These are phyloP conservation scores for Amazonetta brasiliensis DNA, from an alignment of 2,797 vertebrate genomes.

Conservation along the genomic window DNA sequence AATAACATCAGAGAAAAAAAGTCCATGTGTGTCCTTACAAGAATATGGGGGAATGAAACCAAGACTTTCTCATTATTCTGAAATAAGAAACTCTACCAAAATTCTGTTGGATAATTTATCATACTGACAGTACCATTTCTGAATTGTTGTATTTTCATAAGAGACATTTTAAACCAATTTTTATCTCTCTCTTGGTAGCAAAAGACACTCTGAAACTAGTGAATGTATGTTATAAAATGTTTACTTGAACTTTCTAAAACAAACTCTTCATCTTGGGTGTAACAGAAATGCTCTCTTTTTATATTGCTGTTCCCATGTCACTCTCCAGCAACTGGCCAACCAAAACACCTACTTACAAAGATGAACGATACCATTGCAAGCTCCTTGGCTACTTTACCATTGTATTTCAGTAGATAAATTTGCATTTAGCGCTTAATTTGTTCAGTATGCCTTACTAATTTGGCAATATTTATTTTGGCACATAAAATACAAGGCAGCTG, in stretches of 20 bases:
- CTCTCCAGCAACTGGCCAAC: slow-evolving; percentile 74
- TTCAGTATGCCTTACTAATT: slow-evolving; percentile 84
- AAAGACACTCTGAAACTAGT: slow-evolving; percentile 67
- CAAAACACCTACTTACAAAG: slow-evolving; percentile 81
- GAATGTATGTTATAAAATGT: slow-evolving; percentile 77
- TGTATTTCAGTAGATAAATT: slow-evolving; percentile 83
- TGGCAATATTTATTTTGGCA: slow-evolving; percentile 84
- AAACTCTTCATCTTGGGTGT: slow-evolving; percentile 80
- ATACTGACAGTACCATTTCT: slow-evolving; percentile 44
- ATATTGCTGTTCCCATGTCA: slow-evolving; percentile 80
- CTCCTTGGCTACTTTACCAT: slow-evolving; percentile 75
- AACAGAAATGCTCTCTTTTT: slow-evolving; percentile 77
- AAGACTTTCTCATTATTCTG: slow-evolving; percentile 14
- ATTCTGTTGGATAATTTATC: slow-evolving; percentile 50
- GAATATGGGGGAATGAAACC: neutral
- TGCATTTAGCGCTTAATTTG: slow-evolving; percentile 83
- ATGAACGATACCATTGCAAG: slow-evolving; percentile 68
- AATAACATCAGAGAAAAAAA: neutral
- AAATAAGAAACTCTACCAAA: slow-evolving; percentile 39
- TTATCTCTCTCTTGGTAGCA: slow-evolving; percentile 75
- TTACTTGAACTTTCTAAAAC: slow-evolving; percentile 81
- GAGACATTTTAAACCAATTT: slow-evolving; percentile 50
- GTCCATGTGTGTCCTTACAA: neutral
- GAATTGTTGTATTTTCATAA: slow-evolving; percentile 41
- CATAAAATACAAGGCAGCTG: slow-evolving; percentile 75